Base-by-base conservation (phyloP, 1,140 invertebrate genomes). In the Lethrus apterus region DNA sequence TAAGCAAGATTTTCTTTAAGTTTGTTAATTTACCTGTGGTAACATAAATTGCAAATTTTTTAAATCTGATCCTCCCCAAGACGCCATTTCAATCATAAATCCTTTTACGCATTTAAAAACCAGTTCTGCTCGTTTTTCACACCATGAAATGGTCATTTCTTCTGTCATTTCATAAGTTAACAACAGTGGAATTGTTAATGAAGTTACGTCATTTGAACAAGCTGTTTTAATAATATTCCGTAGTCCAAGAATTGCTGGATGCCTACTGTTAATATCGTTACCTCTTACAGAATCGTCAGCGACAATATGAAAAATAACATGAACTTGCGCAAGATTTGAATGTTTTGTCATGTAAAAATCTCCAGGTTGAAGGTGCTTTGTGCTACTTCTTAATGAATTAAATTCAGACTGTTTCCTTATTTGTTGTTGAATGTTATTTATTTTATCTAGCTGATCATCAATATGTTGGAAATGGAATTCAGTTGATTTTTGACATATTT, bases 91-190 rank as follows among this genome's bases (percentile, higher is more conserved):
- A 65, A 99, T 96, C 89, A 98, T 94, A 66, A 98, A 99, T 0
- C 95, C 96, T 76, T 99, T 99, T 13, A 97, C 86, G 73, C 95
- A 99, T 70, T 99, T 99, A 59, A 96, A 93, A 46, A 98, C 85
- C 46, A 99, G 70, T 70, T 99, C 96, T 0, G 94, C 94, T 56
- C 96, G 70, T 62, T 92, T 89, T 54, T 90, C 79, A 67, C 94
- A 98, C 94, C 94, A 98, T 13, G 83, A 81, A 26, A 93, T 85
- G 2, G 93, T 98, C 91, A 97, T 97, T 59, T 93, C 89, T 86
- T 96, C 92, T n/a, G 84, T 82, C 79, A 96, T 87, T 70, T 94
- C 89, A 68, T 97, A 90, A 2, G 86, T 78, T 23, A 99, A 72
- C 13, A 99, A 71, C 14, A 98, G 78, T 31, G 96, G 95, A 54